Conservation (phyloP, 2,113 vertebrate genomes). For the Hyla sarda region DNA sequence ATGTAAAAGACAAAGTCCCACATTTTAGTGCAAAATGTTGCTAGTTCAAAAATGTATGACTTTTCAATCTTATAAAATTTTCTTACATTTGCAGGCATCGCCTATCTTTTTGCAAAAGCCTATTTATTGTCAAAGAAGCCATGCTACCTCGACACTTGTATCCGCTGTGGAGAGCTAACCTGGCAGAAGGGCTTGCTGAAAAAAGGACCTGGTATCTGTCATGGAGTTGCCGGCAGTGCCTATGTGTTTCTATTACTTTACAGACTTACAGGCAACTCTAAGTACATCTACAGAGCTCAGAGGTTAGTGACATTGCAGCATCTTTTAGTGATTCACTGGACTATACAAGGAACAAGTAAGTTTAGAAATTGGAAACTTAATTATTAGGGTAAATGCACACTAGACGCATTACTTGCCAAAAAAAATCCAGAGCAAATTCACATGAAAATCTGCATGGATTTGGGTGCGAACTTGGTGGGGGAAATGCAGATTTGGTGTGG, state of each 20-base stretch:
- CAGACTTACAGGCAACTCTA: conserved; percentile 86
- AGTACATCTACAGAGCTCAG: conserved; percentile 88
- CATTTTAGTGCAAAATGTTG: too few species aligned
- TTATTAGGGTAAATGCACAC: not conserved
- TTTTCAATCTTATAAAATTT: not conserved
- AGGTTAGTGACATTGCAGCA: conserved; percentile 72
- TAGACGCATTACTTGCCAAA: too few species aligned
- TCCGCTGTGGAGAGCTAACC: conserved; percentile 85
- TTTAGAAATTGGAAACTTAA: not conserved
- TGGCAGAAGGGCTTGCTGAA: conserved; percentile 90
- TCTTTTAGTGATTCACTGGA: not conserved
- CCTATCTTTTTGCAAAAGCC: conserved; percentile 89
- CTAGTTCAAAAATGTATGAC: not conserved
- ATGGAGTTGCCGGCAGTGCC: conserved; percentile 85
- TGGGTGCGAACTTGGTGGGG: too few species aligned
- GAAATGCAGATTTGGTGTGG: too few species aligned
- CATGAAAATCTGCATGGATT: too few species aligned
- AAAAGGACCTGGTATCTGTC: conserved; percentile 90
- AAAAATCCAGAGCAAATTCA: too few species aligned
- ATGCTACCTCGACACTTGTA: conserved; percentile 88
- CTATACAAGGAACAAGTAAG: not conserved
- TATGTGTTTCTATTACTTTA: conserved; percentile 89
- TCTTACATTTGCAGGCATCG: conserved; percentile 80
- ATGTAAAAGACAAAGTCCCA: too few species aligned
- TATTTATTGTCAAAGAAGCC: conserved; percentile 88